These are phyloP conservation scores for Vidua chalybeata DNA, from an alignment of 2,113 vertebrate species.

Conservation along the genomic window DNA sequence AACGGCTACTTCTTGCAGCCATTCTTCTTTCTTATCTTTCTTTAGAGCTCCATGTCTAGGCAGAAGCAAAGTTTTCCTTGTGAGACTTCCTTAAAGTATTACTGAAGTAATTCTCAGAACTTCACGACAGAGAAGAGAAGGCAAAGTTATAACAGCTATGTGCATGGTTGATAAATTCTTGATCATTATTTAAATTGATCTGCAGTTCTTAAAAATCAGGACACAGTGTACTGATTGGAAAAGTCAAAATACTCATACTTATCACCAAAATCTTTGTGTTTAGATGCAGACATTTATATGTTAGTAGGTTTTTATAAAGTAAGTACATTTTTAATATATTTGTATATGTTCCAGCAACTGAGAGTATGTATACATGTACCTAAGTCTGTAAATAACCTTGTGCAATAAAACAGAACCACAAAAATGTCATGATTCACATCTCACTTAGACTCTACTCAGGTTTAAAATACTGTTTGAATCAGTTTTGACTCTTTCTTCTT, in stretches of 20 bases:
- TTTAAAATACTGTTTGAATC: neutral
- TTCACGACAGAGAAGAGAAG: neutral
- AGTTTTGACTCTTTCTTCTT: neutral
- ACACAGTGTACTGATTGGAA: neutral
- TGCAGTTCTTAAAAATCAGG: neutral
- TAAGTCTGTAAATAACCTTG: neutral
- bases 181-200: neutral
- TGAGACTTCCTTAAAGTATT: neutral
- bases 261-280: neutral
- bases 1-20: neutral
- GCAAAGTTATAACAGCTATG: neutral
- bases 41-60: neutral
- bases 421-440: neutral
- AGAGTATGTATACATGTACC: neutral
- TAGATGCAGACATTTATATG: neutral
- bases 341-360: neutral
- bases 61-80: neutral
- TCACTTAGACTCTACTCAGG: neutral
- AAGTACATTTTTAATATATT: neutral
- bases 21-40: neutral
- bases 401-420: neutral
- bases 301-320: neutral
- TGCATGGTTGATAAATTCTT: neutral
- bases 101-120: neutral
- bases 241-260: neutral